Percentiles rank a stretch among this genome's conserved stretches.
These are phyloP conservation scores for Rhopalosiphum maidis DNA, from an alignment of 1,140 invertebrate genomes.

Conservation along the genomic window DNA sequence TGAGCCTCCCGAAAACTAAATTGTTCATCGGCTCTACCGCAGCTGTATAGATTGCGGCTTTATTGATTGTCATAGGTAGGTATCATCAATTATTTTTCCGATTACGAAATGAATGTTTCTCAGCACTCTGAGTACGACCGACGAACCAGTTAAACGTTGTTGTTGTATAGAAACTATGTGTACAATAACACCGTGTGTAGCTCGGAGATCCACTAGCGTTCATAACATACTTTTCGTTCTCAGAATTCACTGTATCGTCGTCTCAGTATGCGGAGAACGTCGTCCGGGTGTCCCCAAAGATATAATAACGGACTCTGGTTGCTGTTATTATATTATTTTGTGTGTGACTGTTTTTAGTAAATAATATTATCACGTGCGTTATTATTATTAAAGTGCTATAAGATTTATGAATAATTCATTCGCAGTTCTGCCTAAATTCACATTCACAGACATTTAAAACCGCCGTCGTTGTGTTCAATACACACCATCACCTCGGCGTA, in stretches of 20 bases:
- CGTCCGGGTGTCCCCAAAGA: background rate
- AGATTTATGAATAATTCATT: slow-evolving; percentile 35
- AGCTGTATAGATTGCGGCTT: background rate
- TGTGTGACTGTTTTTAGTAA: background rate
- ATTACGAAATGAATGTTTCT: background rate
- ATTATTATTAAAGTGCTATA: slow-evolving; percentile 11
- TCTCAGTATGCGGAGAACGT: background rate
- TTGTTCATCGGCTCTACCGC: background rate
- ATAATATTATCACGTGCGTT: background rate
- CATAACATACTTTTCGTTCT: background rate
- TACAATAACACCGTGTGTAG: too few relatives aligned
- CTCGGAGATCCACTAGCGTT: background rate
- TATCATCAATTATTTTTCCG: background rate
- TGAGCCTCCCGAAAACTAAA: too few relatives aligned
- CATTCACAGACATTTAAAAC: slow-evolving; percentile 1
- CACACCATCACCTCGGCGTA: background rate
- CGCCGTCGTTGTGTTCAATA: background rate
- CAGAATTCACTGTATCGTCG: background rate
- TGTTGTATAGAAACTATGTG: background rate
- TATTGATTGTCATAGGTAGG: background rate
- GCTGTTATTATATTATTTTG: background rate
- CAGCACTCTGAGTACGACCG: background rate
- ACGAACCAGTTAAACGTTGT: background rate
- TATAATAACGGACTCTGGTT: slow-evolving; percentile 18
- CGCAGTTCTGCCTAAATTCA: background rate